These are phyloP conservation scores for Ischnura elegans DNA, from an alignment of 2,888 invertebrate genomes.

Conservation along the genomic window DNA sequence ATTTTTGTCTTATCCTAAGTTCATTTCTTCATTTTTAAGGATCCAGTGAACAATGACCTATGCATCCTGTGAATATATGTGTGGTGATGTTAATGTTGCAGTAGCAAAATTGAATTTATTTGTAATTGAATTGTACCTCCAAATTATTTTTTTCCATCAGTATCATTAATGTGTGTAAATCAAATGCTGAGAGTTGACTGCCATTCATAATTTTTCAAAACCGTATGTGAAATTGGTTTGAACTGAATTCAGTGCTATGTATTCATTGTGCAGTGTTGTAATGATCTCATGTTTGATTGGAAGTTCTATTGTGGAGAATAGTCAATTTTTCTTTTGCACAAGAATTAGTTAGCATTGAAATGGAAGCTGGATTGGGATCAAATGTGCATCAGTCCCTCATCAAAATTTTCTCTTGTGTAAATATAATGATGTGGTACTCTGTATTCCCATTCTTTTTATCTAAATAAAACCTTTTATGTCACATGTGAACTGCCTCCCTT, in stretches of 20 bases:
- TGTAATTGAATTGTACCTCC: not conserved
- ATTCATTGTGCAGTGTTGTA: not conserved
- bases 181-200: not conserved
- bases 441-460: constrained; percentile 10
- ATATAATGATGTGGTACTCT: not conserved
- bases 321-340: not conserved
- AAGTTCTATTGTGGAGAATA: not conserved
- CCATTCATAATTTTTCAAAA: not conserved
- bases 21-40: not conserved
- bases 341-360: not conserved
- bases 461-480: constrained; percentile 13
- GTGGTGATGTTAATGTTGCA: not conserved
- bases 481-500: no score
- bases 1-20: not conserved
- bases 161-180: not conserved
- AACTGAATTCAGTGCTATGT: not conserved
- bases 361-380: constrained; percentile 28
- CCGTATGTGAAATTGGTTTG: not conserved
- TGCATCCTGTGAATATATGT: not conserved
- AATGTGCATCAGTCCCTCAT: not conserved
- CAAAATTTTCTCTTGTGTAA: not conserved
- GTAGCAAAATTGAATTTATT: not conserved
- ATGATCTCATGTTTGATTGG: not conserved
- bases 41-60: not conserved
- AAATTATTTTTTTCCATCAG: not conserved